Percentiles rank a stretch among this genome's conserved stretches.
These are phyloP conservation scores for Dichetophora obliterata DNA, from an alignment of 2,888 invertebrate species.

Conservation along the genomic window DNA sequence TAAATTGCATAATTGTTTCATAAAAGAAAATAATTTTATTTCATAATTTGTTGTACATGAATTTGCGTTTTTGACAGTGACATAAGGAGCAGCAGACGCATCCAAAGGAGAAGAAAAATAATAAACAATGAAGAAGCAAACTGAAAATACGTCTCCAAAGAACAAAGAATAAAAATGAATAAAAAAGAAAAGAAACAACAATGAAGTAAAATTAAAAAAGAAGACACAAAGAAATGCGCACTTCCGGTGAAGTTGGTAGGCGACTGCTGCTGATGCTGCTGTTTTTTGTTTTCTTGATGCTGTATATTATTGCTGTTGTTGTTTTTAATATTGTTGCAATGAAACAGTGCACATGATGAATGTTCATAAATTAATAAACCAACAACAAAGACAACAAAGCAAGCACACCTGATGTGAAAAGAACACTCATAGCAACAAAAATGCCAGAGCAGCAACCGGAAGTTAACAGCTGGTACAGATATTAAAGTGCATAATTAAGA, in stretches of 20 bases:
- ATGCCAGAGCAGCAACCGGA: no score
- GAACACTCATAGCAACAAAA: background rate
- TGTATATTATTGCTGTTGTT: background rate
- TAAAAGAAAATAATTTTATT: no score
- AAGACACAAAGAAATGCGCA: background rate
- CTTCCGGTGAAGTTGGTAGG: background rate
- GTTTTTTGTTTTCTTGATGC: background rate
- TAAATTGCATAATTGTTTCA: no score
- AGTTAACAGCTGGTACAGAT: no score
- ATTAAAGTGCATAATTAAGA: no score
- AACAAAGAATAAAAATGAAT: background rate
- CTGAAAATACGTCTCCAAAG: no score
- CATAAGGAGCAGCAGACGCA: no score
- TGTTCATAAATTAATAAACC: constrained; percentile 1
- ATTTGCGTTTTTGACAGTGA: no score
- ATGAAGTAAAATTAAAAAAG: background rate
- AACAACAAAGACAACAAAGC: background rate
- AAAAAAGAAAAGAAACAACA: background rate
- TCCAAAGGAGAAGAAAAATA: no score
- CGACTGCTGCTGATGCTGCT: background rate
- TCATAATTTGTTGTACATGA: no score
- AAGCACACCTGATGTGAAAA: background rate
- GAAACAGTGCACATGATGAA: background rate
- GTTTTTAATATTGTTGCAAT: background rate
- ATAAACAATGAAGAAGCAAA: no score